Evolutionary conservation across 2,113 vertebrate species (phyloP), one percentile per base, ranked within the genome.

Genomic region (Lepus timidus): DNA sequence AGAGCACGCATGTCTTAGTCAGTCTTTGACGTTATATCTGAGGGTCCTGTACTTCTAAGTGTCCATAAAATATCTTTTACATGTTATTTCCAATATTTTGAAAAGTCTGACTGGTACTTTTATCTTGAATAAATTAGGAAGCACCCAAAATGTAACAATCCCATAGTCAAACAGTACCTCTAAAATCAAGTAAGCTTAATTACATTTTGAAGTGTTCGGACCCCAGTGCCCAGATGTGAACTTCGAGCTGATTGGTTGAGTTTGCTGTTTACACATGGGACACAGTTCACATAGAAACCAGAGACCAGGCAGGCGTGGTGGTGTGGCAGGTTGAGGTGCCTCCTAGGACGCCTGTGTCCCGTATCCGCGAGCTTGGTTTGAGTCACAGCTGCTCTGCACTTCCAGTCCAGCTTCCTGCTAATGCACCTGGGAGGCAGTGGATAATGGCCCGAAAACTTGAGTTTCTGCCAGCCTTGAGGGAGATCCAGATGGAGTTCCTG

Each of bases 71-170:
- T 8, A 14, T 76, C 9, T 87, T 87, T 95, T 87, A 58, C 12
- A 31, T n/a, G 55, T 49, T 87, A 31, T 49, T 82, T n/a, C 31
- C 16, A 61, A 19, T 85, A 61, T 82, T 36, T 85, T 85, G 44
- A 61, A 83, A 92, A 88, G 31, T 22, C 19, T 61, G 79, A 74
- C n/a, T 79, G 33, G 19, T 71, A 65, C 4, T 75, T 62, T 86
- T 70, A 76, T 76, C 25, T 49, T 88, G 95, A 71, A 92, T 76
- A 64, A 90, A 78, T 49, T 58, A 1, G 76, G 75, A 87, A 84
- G 17, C 14, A 16, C 75, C 11, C 4, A 61, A 65, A 61, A 67
- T 58, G 75, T 29, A 88, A 55, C 51, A 52, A 76, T 17, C 64
- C 64, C 33, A 4, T 52, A 27, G 75, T 68, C 84, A 88, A 84